Percentiles rank a stretch among this genome's conserved stretches.
These are phyloP conservation scores for Diplogasteroides magnus DNA, from an alignment of 1,140 invertebrate genomes.

Conservation along the genomic window DNA sequence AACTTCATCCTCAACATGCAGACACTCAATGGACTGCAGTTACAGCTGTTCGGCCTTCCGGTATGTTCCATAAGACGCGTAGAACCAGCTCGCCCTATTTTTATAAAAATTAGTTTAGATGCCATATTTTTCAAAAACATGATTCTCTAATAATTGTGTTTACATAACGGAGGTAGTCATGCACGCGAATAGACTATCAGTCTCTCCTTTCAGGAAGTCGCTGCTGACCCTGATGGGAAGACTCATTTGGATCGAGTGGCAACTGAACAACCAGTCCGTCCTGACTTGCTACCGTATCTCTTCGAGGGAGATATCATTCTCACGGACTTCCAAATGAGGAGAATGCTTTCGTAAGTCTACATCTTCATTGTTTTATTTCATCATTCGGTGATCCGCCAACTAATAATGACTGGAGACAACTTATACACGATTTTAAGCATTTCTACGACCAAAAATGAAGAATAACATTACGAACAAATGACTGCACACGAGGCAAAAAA, in stretches of 20 bases:
- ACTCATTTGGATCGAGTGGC: not conserved
- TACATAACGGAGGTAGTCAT: too few species aligned
- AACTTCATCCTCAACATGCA: not conserved
- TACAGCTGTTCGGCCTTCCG: not conserved
- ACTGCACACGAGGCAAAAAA: not conserved
- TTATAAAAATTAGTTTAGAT: too few species aligned
- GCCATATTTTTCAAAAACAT: too few species aligned
- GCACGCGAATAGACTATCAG: too few species aligned
- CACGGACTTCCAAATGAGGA: conserved; percentile 15
- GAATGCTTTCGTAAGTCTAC: not conserved
- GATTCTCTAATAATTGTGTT: too few species aligned
- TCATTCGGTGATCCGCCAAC: not conserved
- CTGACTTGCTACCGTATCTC: conserved; percentile 21
- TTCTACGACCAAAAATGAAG: too few species aligned
- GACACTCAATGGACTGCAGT: not conserved
- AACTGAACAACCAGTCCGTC: conserved; percentile 2
- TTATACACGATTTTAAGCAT: too few species aligned
- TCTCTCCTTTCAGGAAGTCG: not conserved
- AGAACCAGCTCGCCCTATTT: too few species aligned
- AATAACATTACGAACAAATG: too few species aligned
- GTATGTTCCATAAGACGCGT: not conserved
- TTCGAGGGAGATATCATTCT: conserved; percentile 26
- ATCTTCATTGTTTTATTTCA: not conserved
- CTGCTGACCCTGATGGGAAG: not conserved
- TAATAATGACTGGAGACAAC: conserved; percentile 5